Base-by-base conservation (phyloP, 2,888 invertebrate species). In the Himalopsyche tibetana region DNA sequence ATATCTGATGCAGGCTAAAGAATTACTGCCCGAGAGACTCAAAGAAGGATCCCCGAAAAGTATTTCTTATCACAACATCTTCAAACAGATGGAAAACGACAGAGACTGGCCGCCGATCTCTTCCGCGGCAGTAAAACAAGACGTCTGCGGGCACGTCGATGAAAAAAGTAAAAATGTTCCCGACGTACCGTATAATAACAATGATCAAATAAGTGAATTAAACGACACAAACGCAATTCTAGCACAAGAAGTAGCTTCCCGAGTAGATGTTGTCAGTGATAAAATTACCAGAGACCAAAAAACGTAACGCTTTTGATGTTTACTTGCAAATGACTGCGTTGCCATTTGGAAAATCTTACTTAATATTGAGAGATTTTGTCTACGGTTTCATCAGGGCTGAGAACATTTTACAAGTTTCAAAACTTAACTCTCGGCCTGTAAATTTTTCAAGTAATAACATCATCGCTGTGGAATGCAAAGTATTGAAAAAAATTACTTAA, bases 1-100 rank as follows among this genome's bases (percentile, higher is more conserved):
- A 88, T 93, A 90, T 88, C 86, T 92, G 38, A 92, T 93, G 92
- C 92, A 93, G 86, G 89, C 90, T 0, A 92, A 91, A 45, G 90
- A 91, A 63, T 90, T 91, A 87, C 89, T 93, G 38, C 93, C 93
- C 4, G 90, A 88, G 80, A 92, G 89, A 87, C 89, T 93, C 80
- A 93, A 92, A 63, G 93, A 93, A 87, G 92, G 91, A 63, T 89
- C 83, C 6, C 82, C 81, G 2, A 84, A 85, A 45, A 84, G 84
- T 11, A 80, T 80, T 38, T 87, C 86, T 17, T 86, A 88, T 55
- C 82, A 85, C 19, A 87, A 69, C 40, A 83, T 88, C 8, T 87
- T 86, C 28, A 84, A 85, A 38, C 88, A 88, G 45, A 51, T 88
- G 9, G 86, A 85, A 69, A 84, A 85, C 6, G 85, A 88, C 19